Percentiles rank a stretch among this genome's conserved stretches.
Evolutionary conservation across 2,113 vertebrate genomes (phyloP).

Genomic region (Sigmodon hispidus): DNA sequence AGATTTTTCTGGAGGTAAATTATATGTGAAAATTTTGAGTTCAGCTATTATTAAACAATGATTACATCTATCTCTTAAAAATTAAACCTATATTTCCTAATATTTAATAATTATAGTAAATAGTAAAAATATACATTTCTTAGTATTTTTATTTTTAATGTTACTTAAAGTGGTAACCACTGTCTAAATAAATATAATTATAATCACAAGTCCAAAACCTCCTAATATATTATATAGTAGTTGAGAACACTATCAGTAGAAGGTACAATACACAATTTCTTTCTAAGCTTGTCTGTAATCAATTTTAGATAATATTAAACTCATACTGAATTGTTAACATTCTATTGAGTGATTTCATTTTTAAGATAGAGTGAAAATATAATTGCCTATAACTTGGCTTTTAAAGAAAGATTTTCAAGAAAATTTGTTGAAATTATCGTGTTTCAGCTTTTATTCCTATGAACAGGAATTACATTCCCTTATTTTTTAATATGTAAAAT

Average conservation of each 20-base stretch:
- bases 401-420: neutral
- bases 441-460: neutral
- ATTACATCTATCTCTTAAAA: neutral
- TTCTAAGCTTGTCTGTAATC: slow-evolving; percentile 49
- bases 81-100: neutral
- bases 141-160: neutral
- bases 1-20: neutral
- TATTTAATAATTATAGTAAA: neutral
- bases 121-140: neutral
- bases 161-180: neutral
- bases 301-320: neutral
- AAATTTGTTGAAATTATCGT: neutral
- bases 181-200: neutral
- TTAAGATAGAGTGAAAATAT: slow-evolving; percentile 32
- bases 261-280: neutral
- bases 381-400: neutral
- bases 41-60: neutral
- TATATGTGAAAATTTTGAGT: neutral
- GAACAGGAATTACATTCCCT: neutral
- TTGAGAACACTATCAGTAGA: neutral
- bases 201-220: slow-evolving; percentile 16
- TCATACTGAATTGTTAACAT: neutral
- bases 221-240: neutral
- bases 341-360: slow-evolving; percentile 16
- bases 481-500: neutral